A percentile compares a stretch with the other conserved stretches of the same genome.
These are phyloP conservation scores for Prosapia bicincta DNA, from an alignment of 2,888 invertebrate genomes.

Conservation along the genomic window DNA sequence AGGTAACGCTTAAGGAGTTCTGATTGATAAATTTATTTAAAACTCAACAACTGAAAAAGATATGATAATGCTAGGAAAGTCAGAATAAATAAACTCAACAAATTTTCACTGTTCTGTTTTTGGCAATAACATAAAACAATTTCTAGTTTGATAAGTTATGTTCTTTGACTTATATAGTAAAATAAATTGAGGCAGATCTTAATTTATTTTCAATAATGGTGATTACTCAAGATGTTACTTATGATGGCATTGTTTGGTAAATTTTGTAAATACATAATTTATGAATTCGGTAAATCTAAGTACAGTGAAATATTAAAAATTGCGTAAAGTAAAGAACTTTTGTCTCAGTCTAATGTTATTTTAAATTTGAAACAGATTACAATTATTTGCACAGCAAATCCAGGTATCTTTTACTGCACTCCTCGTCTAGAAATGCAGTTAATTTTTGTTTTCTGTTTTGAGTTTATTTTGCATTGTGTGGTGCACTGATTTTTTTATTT, in stretches of 20 bases:
- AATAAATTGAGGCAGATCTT: no score
- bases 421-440: conserved; percentile 27
- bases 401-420: conserved; percentile 13
- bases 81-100: no score
- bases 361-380: not conserved
- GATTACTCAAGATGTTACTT: not conserved
- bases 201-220: no score
- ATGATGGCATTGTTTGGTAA: not conserved
- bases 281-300: not conserved
- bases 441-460: conserved; percentile 20
- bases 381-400: conserved; percentile 18
- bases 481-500: conserved; percentile 27
- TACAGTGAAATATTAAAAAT: not conserved
- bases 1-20: no score
- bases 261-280: not conserved
- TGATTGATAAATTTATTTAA: no score
- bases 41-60: no score
- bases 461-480: conserved; percentile 27
- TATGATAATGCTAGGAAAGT: no score
- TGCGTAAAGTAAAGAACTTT: not conserved
- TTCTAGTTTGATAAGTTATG: no score
- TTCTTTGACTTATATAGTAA: no score
- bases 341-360: not conserved
- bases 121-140: no score
- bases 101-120: no score